Conservation (phyloP, 2,113 vertebrate species). For the Megaleporinus macrocephalus region DNA sequence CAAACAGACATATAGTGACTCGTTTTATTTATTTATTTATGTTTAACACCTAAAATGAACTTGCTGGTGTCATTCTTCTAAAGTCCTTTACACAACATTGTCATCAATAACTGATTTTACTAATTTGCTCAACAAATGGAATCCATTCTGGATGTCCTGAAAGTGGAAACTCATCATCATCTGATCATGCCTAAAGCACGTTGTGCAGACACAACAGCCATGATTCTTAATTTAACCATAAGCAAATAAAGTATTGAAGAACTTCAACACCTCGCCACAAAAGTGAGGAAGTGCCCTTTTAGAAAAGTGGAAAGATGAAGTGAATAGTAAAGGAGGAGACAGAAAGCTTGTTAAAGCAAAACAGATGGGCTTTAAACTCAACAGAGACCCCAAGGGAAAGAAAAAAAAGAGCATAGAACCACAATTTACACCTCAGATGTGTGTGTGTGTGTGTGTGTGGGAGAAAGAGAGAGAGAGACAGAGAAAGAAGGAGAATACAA, state of each 20-base stretch:
- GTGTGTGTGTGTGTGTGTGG: slow-evolving; percentile 38
- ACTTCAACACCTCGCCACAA: not conserved
- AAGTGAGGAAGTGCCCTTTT: not conserved
- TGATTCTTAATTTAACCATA: slow-evolving; percentile 4
- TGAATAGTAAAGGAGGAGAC: slow-evolving; percentile 45
- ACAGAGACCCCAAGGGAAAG: slow-evolving; percentile 68
- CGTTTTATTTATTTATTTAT: too few species aligned
- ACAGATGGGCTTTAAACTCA: slow-evolving; percentile 81
- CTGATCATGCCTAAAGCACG: not conserved
- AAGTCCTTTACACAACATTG: too few species aligned
- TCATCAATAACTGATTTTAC: too few species aligned
- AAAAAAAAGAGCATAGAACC: slow-evolving; percentile 17
- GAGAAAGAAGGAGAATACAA: not conserved
- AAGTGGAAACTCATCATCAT: not conserved
- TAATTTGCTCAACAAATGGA: too few species aligned
- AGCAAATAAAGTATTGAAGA: not conserved
- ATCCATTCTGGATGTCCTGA: not conserved
- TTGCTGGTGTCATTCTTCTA: too few species aligned
- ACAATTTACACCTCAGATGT: slow-evolving; percentile 37
- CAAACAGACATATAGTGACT: too few species aligned
- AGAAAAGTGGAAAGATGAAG: not conserved
- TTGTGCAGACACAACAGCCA: not conserved
- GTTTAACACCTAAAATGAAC: too few species aligned
- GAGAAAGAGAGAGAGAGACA: slow-evolving; percentile 33
- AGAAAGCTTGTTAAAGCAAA: slow-evolving; percentile 80